Conservation (phyloP, 1,140 invertebrate species). For the Scylla paramamosain region DNA sequence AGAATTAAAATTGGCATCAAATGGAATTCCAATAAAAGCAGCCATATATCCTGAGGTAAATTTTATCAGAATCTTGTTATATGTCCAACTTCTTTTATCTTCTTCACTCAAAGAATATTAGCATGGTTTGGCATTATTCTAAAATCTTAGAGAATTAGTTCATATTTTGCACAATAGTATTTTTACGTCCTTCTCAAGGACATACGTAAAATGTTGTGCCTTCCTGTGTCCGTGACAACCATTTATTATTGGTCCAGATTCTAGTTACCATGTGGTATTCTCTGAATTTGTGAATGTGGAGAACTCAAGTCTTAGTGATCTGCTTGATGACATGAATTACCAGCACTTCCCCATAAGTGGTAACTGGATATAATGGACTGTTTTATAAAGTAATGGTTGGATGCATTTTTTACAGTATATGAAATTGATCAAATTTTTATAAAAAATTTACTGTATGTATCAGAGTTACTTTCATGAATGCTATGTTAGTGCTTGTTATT, state of each 20-base stretch:
- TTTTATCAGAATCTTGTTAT: background rate
- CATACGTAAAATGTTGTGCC: constrained; percentile 71
- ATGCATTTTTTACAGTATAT: constrained; percentile 23
- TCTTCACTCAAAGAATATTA: background rate
- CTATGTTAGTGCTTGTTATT: background rate
- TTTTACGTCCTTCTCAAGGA: constrained; percentile 43
- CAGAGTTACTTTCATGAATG: background rate
- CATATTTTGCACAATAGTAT: constrained; percentile 52
- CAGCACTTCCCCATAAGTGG: background rate
- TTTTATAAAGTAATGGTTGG: constrained; percentile 53
- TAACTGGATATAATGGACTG: background rate
- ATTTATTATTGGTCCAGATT: constrained; percentile 48
- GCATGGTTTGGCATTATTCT: constrained; percentile 38
- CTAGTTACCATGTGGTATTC: background rate
- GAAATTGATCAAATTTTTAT: constrained; percentile 16
- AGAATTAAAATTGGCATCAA: background rate
- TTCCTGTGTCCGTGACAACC: constrained; percentile 58
- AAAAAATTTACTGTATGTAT: background rate
- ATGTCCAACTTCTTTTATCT: background rate
- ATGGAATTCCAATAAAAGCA: background rate
- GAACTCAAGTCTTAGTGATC: too few relatives aligned
- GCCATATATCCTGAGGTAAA: background rate
- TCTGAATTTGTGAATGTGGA: background rate
- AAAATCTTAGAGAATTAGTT: constrained; percentile 7
- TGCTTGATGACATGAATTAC: too few relatives aligned